Base-by-base conservation (phyloP, 2,797 vertebrate genomes). In the Botia kubotai region DNA sequence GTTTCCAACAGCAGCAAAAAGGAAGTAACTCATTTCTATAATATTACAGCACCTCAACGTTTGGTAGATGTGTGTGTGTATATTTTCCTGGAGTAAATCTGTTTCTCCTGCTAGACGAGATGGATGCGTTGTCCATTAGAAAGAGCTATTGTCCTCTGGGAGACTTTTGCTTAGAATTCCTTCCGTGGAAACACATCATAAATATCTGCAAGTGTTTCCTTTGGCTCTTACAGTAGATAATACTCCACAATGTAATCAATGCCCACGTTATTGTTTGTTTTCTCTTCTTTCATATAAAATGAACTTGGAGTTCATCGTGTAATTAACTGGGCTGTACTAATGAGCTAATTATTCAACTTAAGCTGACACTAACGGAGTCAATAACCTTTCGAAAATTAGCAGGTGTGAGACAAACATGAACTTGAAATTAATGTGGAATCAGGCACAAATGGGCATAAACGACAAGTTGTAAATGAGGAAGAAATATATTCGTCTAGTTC, bases 161-260 rank as follows among this genome's bases (percentile, higher is more conserved):
- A 84, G 77, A 75, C 62, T 52, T 70, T 76, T 50, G 62, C 8
- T 63, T 63, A 70, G 53, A 87, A 85, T 84, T 84, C 69, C 79
- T 87, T 84, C 76, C 58, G 23, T 87, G 78, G 82, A 89, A 89
- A 83, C 80, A 77, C 57, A 82, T 75, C 75, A 83, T 86, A 85
- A 86, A 87, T 87, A 84, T 77, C 68, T 33, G 17, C 75, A 67
- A 76, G 65, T 85, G 72, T 80, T 88, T 83, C 78, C 79, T 82
- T 89, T 87, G 78, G 85, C 83, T 77, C 58, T 77, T 62, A 83
- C 48, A 53, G 63, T 86, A 63, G 48, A 80, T 80, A 77, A 86
- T 60, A 62, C 75, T 19, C 77, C 77, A 77, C 75, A 83, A 52
- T 81, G 67, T 80, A 84, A 84, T 84, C 78, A 77, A 68, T 80